Evolutionary conservation across 2,888 invertebrate species (phyloP).

Genomic region (Ypsolopha sequella): DNA sequence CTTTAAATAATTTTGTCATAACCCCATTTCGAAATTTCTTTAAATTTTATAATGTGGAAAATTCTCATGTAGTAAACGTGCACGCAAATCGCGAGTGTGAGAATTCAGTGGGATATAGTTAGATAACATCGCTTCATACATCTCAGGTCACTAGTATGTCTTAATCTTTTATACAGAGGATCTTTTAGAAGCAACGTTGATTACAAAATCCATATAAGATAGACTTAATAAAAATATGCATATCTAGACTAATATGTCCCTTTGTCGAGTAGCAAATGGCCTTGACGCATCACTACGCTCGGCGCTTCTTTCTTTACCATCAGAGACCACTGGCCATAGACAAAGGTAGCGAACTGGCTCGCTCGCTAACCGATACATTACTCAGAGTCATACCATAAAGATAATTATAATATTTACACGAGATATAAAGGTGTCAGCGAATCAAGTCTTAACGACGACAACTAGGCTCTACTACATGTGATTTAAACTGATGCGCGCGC

Average conservation of each 20-base stretch:
- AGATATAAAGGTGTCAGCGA: conserved; percentile 65
- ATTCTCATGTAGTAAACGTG: conserved; percentile 59
- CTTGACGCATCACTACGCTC: neutral
- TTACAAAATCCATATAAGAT: conserved; percentile 69
- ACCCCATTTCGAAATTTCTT: conserved; percentile 57
- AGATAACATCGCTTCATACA: conserved; percentile 61
- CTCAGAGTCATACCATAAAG: conserved; percentile 58
- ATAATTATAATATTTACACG: conserved; percentile 67
- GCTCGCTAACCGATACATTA: conserved; percentile 28
- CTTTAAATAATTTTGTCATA: conserved; percentile 66
- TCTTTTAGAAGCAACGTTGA: conserved; percentile 67
- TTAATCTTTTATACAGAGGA: conserved; percentile 67
- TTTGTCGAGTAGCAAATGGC: conserved; percentile 11
- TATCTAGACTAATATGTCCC: conserved; percentile 61
- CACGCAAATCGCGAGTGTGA: conserved; percentile 64
- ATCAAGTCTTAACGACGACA: conserved; percentile 62
- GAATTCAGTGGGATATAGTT: conserved; percentile 63
- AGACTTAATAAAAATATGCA: conserved; percentile 69
- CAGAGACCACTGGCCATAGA: conserved; percentile 3
- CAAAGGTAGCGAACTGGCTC: conserved; percentile 5
- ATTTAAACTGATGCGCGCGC: conserved; percentile 60
- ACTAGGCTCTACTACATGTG: conserved; percentile 67
- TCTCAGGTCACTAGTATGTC: conserved; percentile 70
- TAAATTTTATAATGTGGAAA: conserved; percentile 25
- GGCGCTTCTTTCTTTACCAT: neutral